Evolutionary conservation across 1,140 invertebrate species (phyloP).

Genomic region (Uloborus diversus): DNA sequence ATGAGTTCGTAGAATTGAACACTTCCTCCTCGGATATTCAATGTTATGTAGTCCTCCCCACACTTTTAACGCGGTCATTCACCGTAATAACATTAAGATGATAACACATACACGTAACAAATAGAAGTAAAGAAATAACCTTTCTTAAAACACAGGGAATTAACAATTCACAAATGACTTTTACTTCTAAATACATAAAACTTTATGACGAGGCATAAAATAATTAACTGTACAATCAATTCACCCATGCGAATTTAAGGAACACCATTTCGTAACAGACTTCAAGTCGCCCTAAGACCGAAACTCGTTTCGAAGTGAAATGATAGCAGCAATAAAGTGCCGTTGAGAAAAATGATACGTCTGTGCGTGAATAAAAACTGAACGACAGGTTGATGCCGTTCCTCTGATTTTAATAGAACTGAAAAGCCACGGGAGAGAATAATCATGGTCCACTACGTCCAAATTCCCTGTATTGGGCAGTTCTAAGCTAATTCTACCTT

Average conservation of each 20-base stretch:
- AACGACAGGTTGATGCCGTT: too few species aligned
- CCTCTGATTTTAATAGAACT: too few species aligned
- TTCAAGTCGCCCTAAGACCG: not conserved
- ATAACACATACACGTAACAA: slow-evolving; percentile 25
- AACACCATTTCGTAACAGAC: not conserved
- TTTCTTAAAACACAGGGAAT: not conserved
- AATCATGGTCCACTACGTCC: too few species aligned
- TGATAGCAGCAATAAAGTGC: not conserved
- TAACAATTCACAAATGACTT: not conserved
- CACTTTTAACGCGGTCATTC: too few species aligned
- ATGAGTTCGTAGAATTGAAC: too few species aligned
- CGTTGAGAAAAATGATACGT: not conserved
- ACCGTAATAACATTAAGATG: too few species aligned
- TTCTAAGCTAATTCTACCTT: too few species aligned
- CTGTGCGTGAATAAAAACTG: slow-evolving; percentile 3
- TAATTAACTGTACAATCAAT: not conserved
- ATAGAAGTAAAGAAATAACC: not conserved
- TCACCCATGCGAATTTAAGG: not conserved
- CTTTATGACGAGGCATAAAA: not conserved
- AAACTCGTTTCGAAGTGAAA: not conserved
- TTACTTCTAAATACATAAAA: slow-evolving; percentile 2
- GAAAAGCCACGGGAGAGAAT: too few species aligned
- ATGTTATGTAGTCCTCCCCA: too few species aligned
- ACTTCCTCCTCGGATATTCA: too few species aligned
- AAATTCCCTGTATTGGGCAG: too few species aligned